Evolutionary conservation across 2,797 vertebrate species (phyloP).

Genomic region (Pitangus sulphuratus): DNA sequence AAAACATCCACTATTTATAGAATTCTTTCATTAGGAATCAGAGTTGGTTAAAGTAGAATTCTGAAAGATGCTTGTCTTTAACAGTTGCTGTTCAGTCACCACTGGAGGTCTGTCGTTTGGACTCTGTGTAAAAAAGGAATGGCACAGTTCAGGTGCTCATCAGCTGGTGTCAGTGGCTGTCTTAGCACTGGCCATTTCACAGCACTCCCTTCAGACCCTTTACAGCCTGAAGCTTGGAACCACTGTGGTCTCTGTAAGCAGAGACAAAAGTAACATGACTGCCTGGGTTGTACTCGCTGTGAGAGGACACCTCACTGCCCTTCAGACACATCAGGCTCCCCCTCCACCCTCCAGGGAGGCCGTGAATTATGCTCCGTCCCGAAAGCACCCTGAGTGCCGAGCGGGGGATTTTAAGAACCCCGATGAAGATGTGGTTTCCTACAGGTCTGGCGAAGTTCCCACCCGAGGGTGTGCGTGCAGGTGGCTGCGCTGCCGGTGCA

Average conservation of each 20-base stretch:
- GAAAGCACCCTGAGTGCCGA: not conserved
- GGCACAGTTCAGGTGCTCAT: not conserved
- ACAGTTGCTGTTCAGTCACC: not conserved
- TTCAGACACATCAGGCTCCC: not conserved
- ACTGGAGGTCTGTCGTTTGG: not conserved
- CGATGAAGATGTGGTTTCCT: not conserved
- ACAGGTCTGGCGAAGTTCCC: not conserved
- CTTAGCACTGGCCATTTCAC: not conserved
- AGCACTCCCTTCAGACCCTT: not conserved
- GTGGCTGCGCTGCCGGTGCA: not conserved
- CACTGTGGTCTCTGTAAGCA: not conserved
- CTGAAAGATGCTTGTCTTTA: not conserved
- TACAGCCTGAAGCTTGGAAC: not conserved
- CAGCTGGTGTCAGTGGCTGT: not conserved
- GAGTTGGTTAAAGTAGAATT: not conserved
- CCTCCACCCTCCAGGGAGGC: not conserved
- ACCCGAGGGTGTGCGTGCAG: not conserved
- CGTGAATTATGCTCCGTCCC: not conserved
- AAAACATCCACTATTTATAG: not conserved
- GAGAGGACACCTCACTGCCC: not conserved
- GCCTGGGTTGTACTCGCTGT: fast-evolving
- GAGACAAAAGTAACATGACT: not conserved
- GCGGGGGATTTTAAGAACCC: not conserved
- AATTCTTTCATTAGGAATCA: not conserved
- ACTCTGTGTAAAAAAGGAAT: not conserved